Evolutionary conservation across 2,113 vertebrate species (phyloP).

Genomic region (Myanophis thanlyinensis): DNA sequence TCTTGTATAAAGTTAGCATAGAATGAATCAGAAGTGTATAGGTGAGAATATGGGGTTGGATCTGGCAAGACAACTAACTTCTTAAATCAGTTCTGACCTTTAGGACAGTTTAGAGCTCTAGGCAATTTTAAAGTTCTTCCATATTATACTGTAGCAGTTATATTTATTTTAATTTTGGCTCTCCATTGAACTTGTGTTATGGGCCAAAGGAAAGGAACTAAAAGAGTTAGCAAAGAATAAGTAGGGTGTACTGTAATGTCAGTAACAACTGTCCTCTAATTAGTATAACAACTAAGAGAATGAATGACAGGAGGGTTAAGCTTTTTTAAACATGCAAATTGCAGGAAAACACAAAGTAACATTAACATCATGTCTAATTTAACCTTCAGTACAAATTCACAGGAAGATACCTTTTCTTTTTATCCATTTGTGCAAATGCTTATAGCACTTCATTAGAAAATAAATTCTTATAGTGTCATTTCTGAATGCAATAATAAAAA

Average conservation of each 20-base stretch:
- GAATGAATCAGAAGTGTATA: not conserved
- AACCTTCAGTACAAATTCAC: not conserved
- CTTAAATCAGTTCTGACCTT: not conserved
- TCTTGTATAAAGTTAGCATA: not conserved
- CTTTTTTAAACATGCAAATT: not conserved
- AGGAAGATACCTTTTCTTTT: constrained; percentile 11
- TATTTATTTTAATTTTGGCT: not conserved
- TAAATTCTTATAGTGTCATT: not conserved
- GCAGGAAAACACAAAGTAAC: not conserved
- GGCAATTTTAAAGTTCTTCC: not conserved
- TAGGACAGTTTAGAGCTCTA: not conserved
- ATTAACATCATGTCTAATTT: not conserved
- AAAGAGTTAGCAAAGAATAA: not conserved
- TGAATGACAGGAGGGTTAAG: not conserved
- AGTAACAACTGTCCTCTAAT: not conserved
- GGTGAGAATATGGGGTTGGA: not conserved
- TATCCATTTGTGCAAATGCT: not conserved
- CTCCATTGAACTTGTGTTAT: not conserved
- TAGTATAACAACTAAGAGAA: not conserved
- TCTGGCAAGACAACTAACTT: not conserved
- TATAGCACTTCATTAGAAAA: not conserved
- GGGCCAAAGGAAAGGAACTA: not conserved
- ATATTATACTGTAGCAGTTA: not conserved
- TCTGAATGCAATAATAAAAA: not conserved
- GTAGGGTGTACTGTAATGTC: not conserved